Conservation (phyloP, 2,888 invertebrate genomes). For the Tricholauxania praeusta region DNA sequence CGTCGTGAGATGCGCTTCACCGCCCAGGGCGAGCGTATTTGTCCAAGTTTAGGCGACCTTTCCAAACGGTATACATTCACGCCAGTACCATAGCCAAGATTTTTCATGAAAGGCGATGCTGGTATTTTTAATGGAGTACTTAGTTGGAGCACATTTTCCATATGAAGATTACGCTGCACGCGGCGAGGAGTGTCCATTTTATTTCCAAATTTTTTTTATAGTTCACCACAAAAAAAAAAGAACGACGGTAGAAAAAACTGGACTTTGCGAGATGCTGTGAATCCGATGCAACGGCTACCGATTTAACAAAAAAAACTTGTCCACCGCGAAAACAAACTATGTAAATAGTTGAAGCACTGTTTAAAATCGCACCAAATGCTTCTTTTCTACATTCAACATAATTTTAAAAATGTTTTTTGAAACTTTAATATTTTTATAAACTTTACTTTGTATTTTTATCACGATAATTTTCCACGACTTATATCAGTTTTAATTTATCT, state of each 20-base stretch:
- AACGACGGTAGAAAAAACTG: too few species aligned
- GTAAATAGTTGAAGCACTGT: background rate
- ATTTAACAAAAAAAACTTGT: background rate
- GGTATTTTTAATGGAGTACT: constrained; percentile 72
- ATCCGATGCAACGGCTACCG: too few species aligned
- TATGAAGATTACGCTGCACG: constrained; percentile 53
- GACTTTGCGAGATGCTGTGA: too few species aligned
- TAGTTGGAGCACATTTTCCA: constrained; percentile 54
- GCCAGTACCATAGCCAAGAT: constrained; percentile 84
- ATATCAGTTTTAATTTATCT: background rate
- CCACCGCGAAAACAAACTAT: constrained; percentile 7
- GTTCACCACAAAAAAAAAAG: too few species aligned
- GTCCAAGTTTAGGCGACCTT: constrained; percentile 77
- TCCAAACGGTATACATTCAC: constrained; percentile 82
- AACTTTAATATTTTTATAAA: background rate
- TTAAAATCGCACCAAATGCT: background rate
- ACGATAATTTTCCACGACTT: too few species aligned
- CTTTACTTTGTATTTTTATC: background rate
- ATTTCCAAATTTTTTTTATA: too few species aligned
- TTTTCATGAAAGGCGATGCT: constrained; percentile 78
- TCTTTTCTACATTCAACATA: background rate
- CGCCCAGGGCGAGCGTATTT: constrained; percentile 86
- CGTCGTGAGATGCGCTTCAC: constrained; percentile 78
- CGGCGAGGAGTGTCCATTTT: constrained; percentile 59
- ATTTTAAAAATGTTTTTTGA: background rate